Conservation (phyloP, 2,797 vertebrate genomes). For the Threskiornis aethiopicus region DNA sequence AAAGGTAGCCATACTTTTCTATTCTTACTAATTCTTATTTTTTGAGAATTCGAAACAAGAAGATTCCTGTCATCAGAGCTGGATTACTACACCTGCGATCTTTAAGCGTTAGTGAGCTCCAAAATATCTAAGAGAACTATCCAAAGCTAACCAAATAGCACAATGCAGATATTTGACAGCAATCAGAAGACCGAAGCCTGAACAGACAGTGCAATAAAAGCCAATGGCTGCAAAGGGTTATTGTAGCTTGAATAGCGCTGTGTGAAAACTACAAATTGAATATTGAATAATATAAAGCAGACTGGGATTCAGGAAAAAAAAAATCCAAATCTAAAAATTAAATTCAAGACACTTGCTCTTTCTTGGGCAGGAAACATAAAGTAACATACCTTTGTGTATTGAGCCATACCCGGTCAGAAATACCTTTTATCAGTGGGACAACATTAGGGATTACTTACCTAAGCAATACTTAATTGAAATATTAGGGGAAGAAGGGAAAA, state of each 20-base stretch:
- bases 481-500: not conserved
- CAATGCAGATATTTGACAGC: not conserved
- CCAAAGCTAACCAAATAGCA: not conserved
- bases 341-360: not conserved
- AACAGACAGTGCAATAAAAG: not conserved
- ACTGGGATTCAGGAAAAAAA: not conserved
- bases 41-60: not conserved
- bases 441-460: not conserved
- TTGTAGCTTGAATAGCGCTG: not conserved
- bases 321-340: not conserved
- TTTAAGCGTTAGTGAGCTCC: not conserved
- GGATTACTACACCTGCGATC: not conserved
- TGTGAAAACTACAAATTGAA: not conserved
- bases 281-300: not conserved
- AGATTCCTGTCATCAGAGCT: not conserved
- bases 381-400: not conserved
- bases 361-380: not conserved
- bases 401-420: not conserved
- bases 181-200: not conserved
- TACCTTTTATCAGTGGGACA: not conserved
- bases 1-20: not conserved
- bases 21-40: not conserved
- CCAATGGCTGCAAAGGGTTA: not conserved
- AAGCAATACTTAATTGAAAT: not conserved
- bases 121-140: not conserved